Base-by-base conservation (phyloP, 2,888 invertebrate genomes). In the Buathra laborator region DNA sequence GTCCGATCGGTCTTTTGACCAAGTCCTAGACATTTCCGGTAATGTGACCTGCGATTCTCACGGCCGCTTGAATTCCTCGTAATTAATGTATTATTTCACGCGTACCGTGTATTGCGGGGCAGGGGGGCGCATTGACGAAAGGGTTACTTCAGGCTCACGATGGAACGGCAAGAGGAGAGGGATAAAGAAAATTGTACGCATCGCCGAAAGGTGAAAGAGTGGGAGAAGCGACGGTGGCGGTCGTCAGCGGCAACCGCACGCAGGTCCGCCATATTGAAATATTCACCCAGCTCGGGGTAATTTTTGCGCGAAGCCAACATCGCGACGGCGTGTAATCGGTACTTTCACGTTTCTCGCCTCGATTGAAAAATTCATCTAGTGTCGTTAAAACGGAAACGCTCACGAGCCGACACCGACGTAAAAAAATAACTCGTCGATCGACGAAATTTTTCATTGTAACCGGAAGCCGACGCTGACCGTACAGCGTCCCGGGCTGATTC, bases 211-310 rank as follows among this genome's bases (percentile, higher is more conserved):
- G 37, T 14, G 1, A 2, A 48, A 48, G 70, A 2, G 70, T 86
- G 87, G 85, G 81, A 81, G 86, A 78, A 75, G 86, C 87, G 89
- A 94, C 94, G 94, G 95, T 85, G 95, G 67, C 78, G 81, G 19
- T 46, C 78, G 53, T 67, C 59, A 14, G 64, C 81, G 84, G 72
- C 37, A 24, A 43, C 56, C 53, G 51, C 46, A 67, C 68, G 70
- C 72, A 78, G 16, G 66, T 94, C 94, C 94, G 95, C 95, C 95
- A 95, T 95, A 94, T 95, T 95, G 95, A 95, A 95, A 67, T 53
- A 37, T 48, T 68, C 43, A 51, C 43, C 66, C 76, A 48, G 94
- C 82, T 87, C 95, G 95, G 94, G 94, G 95, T 95, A 94, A 95
- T 95, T 95, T 94, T 94, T 94, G 94, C 94, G 93, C 93, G 94